Evolutionary conservation across 2,888 invertebrate species (phyloP).

Genomic region (Pristionchus mayeri): DNA sequence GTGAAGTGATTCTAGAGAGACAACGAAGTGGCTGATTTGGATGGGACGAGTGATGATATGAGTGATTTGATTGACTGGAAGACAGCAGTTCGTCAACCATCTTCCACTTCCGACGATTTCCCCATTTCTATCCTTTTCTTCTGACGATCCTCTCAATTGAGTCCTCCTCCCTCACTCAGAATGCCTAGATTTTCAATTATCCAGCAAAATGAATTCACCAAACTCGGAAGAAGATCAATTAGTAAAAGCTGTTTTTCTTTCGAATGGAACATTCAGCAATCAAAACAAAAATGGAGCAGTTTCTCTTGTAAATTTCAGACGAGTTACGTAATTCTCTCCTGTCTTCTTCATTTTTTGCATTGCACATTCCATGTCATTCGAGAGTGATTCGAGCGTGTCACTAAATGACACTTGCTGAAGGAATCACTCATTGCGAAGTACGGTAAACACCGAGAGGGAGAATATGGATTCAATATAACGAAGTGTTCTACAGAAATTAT

Average conservation of each 20-base stretch:
- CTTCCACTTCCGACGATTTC: neutral
- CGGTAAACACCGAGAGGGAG: too few relatives aligned
- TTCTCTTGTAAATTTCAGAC: too few relatives aligned
- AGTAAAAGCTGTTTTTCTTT: neutral
- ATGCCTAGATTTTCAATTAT: neutral
- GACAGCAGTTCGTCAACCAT: neutral
- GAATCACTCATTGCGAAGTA: neutral
- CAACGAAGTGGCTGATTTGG: neutral
- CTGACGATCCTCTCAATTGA: neutral
- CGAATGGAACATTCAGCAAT: neutral
- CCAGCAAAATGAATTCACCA: neutral
- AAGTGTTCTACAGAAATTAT: too few relatives aligned
- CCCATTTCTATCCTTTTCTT: too few relatives aligned
- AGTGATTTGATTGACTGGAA: slow-evolving; percentile 14
- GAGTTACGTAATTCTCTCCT: neutral
- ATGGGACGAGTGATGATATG: neutral
- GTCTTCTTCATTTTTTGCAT: slow-evolving; percentile 33
- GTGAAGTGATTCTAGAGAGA: slow-evolving; percentile 21
- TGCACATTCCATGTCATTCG: slow-evolving; percentile 16
- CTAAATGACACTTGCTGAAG: neutral
- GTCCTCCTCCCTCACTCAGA: neutral
- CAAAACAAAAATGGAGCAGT: too few relatives aligned
- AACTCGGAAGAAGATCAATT: neutral
- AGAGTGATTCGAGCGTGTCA: neutral
- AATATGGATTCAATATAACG: too few relatives aligned